A percentile compares a stretch with the other conserved stretches of the same genome.
These are phyloP conservation scores for Chinchilla lanigera DNA, from an alignment of 2,113 vertebrate species.

Conservation along the genomic window DNA sequence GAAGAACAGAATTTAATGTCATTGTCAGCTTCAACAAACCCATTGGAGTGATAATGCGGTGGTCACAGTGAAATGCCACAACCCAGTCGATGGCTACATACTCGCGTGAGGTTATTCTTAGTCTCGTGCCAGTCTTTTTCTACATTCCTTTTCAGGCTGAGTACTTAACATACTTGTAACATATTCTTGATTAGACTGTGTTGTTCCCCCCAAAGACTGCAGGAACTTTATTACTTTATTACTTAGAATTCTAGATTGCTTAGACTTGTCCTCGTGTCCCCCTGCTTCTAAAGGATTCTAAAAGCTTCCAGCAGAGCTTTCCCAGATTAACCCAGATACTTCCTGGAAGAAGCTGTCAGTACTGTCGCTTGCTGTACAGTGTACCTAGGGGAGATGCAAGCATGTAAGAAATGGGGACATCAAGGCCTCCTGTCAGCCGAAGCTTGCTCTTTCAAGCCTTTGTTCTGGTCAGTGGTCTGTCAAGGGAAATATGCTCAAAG, in stretches of 20 bases:
- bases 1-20: neutral
- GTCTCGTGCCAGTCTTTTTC: neutral
- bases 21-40: neutral
- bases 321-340: neutral
- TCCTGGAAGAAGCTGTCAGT: neutral
- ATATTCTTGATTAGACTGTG: neutral
- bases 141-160: neutral
- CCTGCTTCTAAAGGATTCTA: neutral
- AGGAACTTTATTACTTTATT: neutral
- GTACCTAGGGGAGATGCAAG: neutral
- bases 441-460: neutral
- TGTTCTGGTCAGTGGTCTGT: neutral
- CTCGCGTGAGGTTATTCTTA: neutral
- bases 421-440: rapidly evolving
- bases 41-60: neutral
- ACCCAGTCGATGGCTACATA: neutral
- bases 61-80: neutral
- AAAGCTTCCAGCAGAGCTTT: neutral
- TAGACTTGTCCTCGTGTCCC: neutral
- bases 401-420: neutral
- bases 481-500: neutral
- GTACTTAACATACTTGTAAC: neutral
- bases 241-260: neutral
- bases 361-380: too few species aligned
- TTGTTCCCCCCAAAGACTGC: neutral